A percentile compares a stretch with the other conserved stretches of the same genome.
phyloP scores from a whole-genome alignment of 2,113 vertebrate genomes.

The Tonatia bakeri region DNA sequence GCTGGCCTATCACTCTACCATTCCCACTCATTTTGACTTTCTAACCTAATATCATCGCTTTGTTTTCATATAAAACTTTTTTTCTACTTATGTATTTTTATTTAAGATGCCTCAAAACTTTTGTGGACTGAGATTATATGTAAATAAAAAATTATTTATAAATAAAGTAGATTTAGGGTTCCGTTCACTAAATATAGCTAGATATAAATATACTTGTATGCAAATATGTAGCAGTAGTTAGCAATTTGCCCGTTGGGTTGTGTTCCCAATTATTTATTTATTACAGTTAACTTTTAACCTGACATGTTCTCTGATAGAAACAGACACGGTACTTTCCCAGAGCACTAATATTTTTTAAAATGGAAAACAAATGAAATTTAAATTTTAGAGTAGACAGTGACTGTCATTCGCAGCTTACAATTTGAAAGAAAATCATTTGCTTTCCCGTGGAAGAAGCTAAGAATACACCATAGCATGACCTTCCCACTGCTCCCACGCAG shows the following conservation, averaged over 20 bases:
- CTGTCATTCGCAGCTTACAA: not conserved
- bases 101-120: not conserved
- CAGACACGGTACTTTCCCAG: not conserved
- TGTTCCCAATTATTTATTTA: not conserved
- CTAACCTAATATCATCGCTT: not conserved
- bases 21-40: not conserved
- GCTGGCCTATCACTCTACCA: not conserved
- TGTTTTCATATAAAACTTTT: not conserved
- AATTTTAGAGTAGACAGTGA: not conserved
- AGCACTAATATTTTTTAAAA: not conserved
- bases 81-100: not conserved
- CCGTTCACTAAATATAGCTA: not conserved
- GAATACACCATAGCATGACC: not conserved
- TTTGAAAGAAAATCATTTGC: not conserved
- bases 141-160: not conserved
- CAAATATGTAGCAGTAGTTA: not conserved
- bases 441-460: not conserved
- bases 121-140: not conserved
- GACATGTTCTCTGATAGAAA: not conserved
- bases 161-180: not conserved
- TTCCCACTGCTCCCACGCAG: not conserved
- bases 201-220: constrained; percentile 8
- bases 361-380: not conserved
- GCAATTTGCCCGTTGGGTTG: not conserved
- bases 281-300: not conserved